Evolutionary conservation across 2,888 invertebrate species (phyloP).

Genomic region (Hydrotaea cyrtoneurina): DNA sequence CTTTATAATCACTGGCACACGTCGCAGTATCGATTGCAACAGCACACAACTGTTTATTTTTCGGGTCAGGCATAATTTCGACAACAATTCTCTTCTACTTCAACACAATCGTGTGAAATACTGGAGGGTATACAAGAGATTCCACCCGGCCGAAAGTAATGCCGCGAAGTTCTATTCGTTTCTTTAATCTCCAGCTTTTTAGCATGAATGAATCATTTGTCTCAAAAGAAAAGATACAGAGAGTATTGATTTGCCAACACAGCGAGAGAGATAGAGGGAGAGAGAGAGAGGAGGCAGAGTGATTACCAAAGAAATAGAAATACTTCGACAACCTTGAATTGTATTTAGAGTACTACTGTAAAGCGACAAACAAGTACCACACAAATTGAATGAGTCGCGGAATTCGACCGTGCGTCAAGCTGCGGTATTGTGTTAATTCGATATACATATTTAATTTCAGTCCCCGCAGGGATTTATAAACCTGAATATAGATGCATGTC

Average conservation of each 20-base stretch:
- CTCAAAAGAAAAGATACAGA: neutral
- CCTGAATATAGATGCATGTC: too few relatives aligned
- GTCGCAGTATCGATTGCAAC: too few relatives aligned
- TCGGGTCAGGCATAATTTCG: too few relatives aligned
- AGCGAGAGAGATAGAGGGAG: neutral
- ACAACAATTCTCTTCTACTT: too few relatives aligned
- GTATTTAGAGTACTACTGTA: conserved; percentile 36
- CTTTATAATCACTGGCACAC: too few relatives aligned
- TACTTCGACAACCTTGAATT: conserved; percentile 27
- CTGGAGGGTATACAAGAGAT: neutral
- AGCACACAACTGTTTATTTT: too few relatives aligned
- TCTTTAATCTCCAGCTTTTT: neutral
- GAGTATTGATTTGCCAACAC: conserved; percentile 8
- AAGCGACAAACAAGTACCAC: neutral
- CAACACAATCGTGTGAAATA: neutral
- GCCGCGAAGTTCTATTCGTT: too few relatives aligned
- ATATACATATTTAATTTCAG: too few relatives aligned
- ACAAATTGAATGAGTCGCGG: neutral
- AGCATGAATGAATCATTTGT: neutral
- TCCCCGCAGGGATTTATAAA: too few relatives aligned
- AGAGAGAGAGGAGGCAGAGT: neutral
- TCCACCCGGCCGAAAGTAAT: neutral
- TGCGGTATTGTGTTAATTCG: neutral
- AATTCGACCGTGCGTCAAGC: neutral
- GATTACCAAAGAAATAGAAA: conserved; percentile 7